Evolutionary conservation across 1,140 invertebrate genomes (phyloP).

Genomic region (Drosophila azteca): DNA sequence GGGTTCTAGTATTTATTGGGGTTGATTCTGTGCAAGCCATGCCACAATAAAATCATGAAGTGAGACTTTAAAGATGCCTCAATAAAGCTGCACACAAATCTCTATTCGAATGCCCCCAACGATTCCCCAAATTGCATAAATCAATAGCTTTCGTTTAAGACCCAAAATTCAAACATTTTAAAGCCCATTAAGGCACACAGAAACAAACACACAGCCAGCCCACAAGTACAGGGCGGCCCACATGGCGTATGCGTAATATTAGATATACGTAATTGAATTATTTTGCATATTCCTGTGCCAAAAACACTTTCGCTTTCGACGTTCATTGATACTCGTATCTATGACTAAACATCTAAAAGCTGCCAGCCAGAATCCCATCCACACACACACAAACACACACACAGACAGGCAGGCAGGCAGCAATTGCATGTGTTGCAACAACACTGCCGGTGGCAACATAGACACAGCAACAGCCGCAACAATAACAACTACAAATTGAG

Average conservation of each 20-base stretch:
- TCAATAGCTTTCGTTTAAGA: neutral
- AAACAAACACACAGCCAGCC: conserved; percentile 36
- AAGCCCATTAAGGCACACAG: conserved; percentile 45
- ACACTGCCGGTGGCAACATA: conserved; percentile 21
- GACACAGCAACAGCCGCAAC: conserved; percentile 29
- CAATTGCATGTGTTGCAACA: conserved; percentile 1
- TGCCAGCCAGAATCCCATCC: conserved; percentile 59
- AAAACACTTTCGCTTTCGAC: conserved; percentile 76
- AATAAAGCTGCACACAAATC: neutral
- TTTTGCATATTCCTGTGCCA: conserved; percentile 42
- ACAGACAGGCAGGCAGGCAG: neutral
- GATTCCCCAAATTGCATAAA: neutral
- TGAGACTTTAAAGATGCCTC: neutral
- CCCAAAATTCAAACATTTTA: conserved; percentile 46
- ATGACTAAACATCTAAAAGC: conserved; percentile 77
- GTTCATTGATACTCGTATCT: conserved; percentile 72
- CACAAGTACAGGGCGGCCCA: conserved; percentile 13
- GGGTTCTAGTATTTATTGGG: neutral
- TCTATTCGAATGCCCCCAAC: neutral
- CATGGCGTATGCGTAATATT: conserved; percentile 65
- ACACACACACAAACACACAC: no score
- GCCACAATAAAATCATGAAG: neutral
- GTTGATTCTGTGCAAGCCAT: neutral
- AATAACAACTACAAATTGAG: conserved; percentile 57
- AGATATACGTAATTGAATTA: conserved; percentile 64